Conservation (phyloP, 2,888 invertebrate species). For the Eupithecia inturbata region DNA sequence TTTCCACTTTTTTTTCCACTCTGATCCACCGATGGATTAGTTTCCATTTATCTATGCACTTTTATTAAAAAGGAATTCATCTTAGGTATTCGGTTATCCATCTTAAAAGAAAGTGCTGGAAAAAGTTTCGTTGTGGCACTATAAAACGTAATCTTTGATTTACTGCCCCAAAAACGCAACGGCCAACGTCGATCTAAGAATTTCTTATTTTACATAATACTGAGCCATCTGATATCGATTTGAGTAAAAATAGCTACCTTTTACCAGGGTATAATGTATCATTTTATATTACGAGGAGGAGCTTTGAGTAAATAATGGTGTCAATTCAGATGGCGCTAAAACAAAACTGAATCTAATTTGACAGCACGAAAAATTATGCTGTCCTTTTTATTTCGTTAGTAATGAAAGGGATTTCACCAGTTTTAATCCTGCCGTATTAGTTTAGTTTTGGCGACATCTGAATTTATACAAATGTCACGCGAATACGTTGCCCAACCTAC, state of each 20-base stretch:
- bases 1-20: no score
- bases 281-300: not conserved
- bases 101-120: not conserved
- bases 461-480: no score
- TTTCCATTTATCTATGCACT: slow-evolving; percentile 1
- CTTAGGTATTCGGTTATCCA: not conserved
- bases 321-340: no score
- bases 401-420: no score
- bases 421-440: no score
- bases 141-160: not conserved
- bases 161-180: not conserved
- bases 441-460: no score
- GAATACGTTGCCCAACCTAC: slow-evolving; percentile 2
- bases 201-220: not conserved
- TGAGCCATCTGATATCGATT: slow-evolving; percentile 3
- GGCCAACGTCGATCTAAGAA: not conserved
- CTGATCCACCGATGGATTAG: no score
- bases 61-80: not conserved
- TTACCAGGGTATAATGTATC: not conserved
- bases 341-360: no score
- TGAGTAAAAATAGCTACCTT: not conserved
- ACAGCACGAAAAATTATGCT: no score
- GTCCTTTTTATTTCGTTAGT: no score
- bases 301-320: slow-evolving; percentile 2
- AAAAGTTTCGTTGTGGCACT: not conserved